These are phyloP conservation scores for Carduelis carduelis DNA, from an alignment of 2,797 vertebrate genomes.

Conservation along the genomic window DNA sequence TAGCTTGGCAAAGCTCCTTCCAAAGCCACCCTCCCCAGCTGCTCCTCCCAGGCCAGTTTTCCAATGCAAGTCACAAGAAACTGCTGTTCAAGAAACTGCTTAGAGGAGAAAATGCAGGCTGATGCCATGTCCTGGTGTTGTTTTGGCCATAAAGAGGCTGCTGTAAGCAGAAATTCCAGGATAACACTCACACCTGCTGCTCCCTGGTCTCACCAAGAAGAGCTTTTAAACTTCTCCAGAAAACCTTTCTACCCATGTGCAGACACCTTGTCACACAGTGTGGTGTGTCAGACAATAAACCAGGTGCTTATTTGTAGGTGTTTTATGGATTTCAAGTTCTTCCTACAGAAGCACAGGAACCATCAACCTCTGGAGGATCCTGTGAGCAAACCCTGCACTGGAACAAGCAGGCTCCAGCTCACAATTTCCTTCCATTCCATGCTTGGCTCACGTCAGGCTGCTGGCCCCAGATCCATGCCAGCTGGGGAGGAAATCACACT, in stretches of 20 bases:
- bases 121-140: not conserved
- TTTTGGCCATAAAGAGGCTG: not conserved
- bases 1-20: not conserved
- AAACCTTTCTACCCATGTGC: not conserved
- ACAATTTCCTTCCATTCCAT: not conserved
- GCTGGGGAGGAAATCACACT: constrained; percentile 8
- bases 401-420: not conserved
- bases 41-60: not conserved
- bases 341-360: not conserved
- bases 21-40: not conserved
- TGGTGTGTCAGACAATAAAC: not conserved
- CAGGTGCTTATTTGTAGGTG: not conserved
- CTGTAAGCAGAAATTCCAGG: not conserved
- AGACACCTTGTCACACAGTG: accelerated
- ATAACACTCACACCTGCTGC: not conserved
- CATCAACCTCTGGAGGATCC: not conserved
- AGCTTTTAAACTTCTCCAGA: not conserved
- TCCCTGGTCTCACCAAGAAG: not conserved
- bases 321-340: not conserved
- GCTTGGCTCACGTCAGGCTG: not conserved
- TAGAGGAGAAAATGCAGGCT: not conserved
- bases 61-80: not conserved
- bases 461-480: not conserved
- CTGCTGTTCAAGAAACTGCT: not conserved
- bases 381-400: not conserved